Evolutionary conservation across 1,140 invertebrate genomes (phyloP).

Genomic region (Episyrphus balteatus): DNA sequence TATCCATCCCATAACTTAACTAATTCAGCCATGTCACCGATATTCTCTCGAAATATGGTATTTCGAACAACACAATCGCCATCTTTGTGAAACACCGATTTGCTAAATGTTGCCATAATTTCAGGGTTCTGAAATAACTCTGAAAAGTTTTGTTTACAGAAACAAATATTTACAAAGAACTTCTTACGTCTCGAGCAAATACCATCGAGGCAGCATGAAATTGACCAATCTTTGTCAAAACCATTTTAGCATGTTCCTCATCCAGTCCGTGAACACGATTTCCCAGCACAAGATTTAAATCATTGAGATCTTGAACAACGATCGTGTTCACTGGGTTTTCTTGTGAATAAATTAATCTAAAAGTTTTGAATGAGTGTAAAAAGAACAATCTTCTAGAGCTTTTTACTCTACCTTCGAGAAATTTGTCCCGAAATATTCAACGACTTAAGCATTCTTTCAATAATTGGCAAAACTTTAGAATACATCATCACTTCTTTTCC

Average conservation of each 20-base stretch:
- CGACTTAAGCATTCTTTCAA: too few relatives aligned
- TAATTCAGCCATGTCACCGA: constrained; percentile 19
- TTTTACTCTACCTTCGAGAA: too few relatives aligned
- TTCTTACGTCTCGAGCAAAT: constrained; percentile 18
- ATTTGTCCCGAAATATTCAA: too few relatives aligned
- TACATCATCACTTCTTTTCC: too few relatives aligned
- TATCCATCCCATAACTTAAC: constrained; percentile 39
- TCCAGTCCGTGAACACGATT: constrained; percentile 25
- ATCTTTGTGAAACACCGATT: constrained; percentile 24
- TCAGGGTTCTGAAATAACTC: constrained; percentile 15
- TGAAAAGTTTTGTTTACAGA: background rate
- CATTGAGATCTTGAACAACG: constrained; percentile 28
- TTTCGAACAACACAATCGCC: constrained; percentile 17
- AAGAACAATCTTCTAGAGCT: too few relatives aligned
- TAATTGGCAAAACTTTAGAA: too few relatives aligned
- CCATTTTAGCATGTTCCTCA: constrained; percentile 21
- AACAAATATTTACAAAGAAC: background rate
- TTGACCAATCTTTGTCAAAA: constrained; percentile 24
- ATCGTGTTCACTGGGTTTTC: constrained; percentile 25
- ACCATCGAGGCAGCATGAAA: constrained; percentile 35
- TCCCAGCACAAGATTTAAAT: constrained; percentile 21
- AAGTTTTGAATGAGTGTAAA: too few relatives aligned
- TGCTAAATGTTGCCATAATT: constrained; percentile 16
- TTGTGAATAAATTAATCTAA: too few relatives aligned
- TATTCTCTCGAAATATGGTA: constrained; percentile 21